Evolutionary conservation across 2,113 vertebrate species (phyloP), one percentile per base, ranked within the genome.

Genomic region (Tringa solitaria): DNA sequence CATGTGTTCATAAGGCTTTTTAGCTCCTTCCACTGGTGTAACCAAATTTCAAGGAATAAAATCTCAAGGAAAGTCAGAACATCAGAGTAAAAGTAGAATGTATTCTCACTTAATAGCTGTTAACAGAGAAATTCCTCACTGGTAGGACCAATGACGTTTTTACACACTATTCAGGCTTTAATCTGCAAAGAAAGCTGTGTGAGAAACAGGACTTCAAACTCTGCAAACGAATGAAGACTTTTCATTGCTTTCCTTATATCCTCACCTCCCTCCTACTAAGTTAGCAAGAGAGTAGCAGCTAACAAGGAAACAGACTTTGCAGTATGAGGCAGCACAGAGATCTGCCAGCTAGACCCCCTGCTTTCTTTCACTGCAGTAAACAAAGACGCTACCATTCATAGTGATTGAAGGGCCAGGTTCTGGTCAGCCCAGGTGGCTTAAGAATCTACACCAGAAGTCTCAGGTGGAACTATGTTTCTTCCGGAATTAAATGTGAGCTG

Each of bases 271-370:
- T 92, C 20, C 48, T 46, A 19, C 12, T 35, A 86, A 82, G 51
- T 61, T 46, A 79, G 30, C 43, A 73, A 51, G 28, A 33, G 13
- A 23, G 39, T 39, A 83, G 48, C 23, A 77, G 76, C 54, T 73
- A 90, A 56, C 14, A 60, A 68, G 28, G n/a, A 67, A 65, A 51
- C 7, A 30, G 6, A 15, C 24, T 93, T 78, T 74, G 23, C 46
- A 63, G 51, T 63, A 15, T 21, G 12, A 28, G 48, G n/a, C 33
- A 64, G 32, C 22, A 37, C 16, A 9, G 45, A 82, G 26, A 7
- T 54, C 35, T 88, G 51, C 20, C 18, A 13, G 22, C 5, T 27
- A 6, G 21, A 72, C 24, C 9, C 12, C 0, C 0, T 56, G 20
- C 27, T 84, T 81, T 35, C 7, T 70, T 89, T 56, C 85, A 67